Percentiles rank a stretch among this genome's conserved stretches.
phyloP scores from a whole-genome alignment of 2,113 vertebrate species.

The Neopipo cinnamomea region DNA sequence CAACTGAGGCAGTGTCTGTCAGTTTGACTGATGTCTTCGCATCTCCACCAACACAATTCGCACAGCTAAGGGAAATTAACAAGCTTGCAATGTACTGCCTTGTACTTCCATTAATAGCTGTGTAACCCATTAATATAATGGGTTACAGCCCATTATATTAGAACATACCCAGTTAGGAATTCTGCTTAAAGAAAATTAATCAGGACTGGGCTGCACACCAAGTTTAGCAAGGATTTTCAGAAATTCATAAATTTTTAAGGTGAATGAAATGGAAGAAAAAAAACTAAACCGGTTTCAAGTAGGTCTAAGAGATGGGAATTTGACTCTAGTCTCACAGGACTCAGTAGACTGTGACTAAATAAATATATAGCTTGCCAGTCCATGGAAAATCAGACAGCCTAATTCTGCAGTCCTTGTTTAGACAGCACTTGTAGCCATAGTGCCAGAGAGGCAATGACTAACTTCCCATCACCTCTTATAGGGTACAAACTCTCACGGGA shows the following conservation, averaged over 20 bases:
- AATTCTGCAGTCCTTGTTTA: background rate
- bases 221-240: background rate
- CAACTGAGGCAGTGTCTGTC: background rate
- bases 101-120: background rate
- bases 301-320: background rate
- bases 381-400: background rate
- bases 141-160: background rate
- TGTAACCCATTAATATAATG: slow-evolving; percentile 29
- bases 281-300: background rate
- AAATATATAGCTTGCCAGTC: background rate
- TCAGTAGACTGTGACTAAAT: background rate
- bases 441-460: background rate
- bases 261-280: background rate
- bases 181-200: background rate
- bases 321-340: background rate
- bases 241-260: background rate
- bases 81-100: background rate
- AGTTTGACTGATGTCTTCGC: background rate
- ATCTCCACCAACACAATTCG: background rate
- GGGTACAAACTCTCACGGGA: background rate
- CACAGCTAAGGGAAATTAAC: background rate
- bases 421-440: background rate
- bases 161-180: background rate
- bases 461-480: background rate
- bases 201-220: background rate